These are phyloP conservation scores for Teleogryllus oceanicus DNA, from an alignment of 2,888 invertebrate species.

Conservation along the genomic window DNA sequence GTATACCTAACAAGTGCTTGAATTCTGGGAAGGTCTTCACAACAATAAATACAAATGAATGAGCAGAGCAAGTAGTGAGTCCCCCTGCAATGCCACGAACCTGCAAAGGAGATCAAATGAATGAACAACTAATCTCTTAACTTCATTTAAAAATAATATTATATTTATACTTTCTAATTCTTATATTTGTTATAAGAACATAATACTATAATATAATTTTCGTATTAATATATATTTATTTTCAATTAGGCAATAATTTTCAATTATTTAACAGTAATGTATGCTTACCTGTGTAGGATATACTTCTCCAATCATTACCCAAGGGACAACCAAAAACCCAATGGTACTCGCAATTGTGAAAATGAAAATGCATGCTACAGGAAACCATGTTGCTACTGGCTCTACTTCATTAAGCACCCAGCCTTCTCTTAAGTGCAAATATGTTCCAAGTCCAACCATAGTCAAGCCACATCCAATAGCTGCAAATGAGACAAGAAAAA, in stretches of 20 bases:
- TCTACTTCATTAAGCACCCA: constrained; percentile 47
- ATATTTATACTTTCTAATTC: too few relatives aligned
- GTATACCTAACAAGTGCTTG: constrained; percentile 51
- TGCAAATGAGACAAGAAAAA: constrained; percentile 23
- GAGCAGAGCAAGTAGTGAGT: constrained; percentile 63
- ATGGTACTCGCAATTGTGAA: constrained; percentile 62
- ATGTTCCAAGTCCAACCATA: constrained; percentile 59
- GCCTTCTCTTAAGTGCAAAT: constrained; percentile 56
- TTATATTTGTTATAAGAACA: too few relatives aligned
- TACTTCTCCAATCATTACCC: constrained; percentile 73
- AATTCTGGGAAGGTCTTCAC: constrained; percentile 64
- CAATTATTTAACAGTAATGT: background rate
- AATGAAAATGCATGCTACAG: constrained; percentile 57
- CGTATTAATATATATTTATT: background rate
- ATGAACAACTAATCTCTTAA: background rate
- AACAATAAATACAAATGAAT: constrained; percentile 62
- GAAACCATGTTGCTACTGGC: constrained; percentile 57
- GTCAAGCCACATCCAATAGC: constrained; percentile 59
- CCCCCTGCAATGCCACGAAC: constrained; percentile 66
- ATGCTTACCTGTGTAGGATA: constrained; percentile 57
- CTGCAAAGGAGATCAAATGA: constrained; percentile 26
- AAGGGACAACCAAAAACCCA: constrained; percentile 66
- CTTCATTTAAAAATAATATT: too few relatives aligned
- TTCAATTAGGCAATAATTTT: background rate
- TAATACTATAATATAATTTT: too few relatives aligned